Conservation (phyloP, 2,797 vertebrate genomes). For the Lepilemur ruficaudatus region DNA sequence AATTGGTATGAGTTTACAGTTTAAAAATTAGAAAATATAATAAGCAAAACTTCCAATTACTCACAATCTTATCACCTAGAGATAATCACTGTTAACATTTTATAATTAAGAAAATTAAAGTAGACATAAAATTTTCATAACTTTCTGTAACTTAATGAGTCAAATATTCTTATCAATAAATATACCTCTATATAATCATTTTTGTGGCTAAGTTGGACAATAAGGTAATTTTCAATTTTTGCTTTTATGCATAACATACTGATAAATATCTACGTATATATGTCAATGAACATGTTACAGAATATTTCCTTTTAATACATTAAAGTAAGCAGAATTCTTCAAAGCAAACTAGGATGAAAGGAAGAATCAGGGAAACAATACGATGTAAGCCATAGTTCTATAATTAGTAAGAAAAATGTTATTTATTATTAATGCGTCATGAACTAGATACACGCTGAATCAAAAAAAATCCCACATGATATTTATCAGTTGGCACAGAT, state of each 20-base stretch:
- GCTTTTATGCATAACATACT: neutral
- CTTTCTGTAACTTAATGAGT: neutral
- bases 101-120: neutral
- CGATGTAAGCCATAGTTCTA: neutral
- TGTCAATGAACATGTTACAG: neutral
- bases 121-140: neutral
- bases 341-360: neutral
- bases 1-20: neutral
- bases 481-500: neutral
- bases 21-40: conserved; percentile 1
- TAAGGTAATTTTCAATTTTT: neutral
- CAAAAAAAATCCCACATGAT: neutral
- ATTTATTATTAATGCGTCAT: conserved; percentile 23
- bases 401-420: conserved; percentile 44
- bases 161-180: neutral
- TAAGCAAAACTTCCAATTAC: neutral
- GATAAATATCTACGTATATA: neutral
- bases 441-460: neutral
- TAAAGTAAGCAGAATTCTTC: conserved; percentile 13
- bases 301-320: conserved; percentile 15
- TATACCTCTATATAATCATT: neutral
- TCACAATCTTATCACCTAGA: neutral
- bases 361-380: neutral
- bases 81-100: neutral
- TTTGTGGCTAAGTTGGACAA: neutral